Evolutionary conservation across 1,140 invertebrate genomes (phyloP).

Genomic region (Physella acuta): DNA sequence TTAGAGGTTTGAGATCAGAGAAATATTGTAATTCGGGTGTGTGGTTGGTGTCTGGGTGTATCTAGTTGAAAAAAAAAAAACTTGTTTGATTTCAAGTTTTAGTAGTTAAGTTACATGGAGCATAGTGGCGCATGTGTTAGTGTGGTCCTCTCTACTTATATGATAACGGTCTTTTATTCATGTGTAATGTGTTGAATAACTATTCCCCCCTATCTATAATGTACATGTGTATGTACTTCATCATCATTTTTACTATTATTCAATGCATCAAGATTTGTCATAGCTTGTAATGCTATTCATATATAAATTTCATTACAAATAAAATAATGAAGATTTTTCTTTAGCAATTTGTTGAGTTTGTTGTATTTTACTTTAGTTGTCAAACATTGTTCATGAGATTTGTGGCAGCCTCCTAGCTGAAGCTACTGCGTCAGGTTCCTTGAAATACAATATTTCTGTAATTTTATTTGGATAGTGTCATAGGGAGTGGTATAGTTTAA

Average conservation of each 20-base stretch:
- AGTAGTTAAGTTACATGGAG: neutral
- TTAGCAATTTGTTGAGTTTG: no score
- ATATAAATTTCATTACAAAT: slow-evolving; percentile 23
- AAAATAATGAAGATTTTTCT: neutral
- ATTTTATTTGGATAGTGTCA: no score
- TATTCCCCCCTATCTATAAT: slow-evolving; percentile 5
- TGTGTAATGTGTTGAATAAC: slow-evolving; percentile 3
- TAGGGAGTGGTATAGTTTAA: no score
- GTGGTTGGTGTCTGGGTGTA: neutral
- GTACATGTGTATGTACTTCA: slow-evolving; percentile 19
- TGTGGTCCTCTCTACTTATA: neutral
- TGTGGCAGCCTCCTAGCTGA: no score
- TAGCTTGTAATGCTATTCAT: slow-evolving; percentile 26
- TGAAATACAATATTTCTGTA: no score
- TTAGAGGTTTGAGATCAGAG: neutral
- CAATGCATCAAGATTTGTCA: slow-evolving; percentile 20
- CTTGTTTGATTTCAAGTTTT: neutral
- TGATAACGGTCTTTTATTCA: neutral
- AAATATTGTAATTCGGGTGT: neutral
- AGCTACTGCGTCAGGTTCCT: no score
- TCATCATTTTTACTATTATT: slow-evolving; percentile 24
- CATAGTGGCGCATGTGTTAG: neutral
- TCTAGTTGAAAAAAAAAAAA: neutral
- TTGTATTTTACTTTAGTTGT: no score
- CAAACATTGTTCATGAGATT: no score